These are phyloP conservation scores for Drosophila recens DNA, from an alignment of 2,888 invertebrate species.

Conservation along the genomic window DNA sequence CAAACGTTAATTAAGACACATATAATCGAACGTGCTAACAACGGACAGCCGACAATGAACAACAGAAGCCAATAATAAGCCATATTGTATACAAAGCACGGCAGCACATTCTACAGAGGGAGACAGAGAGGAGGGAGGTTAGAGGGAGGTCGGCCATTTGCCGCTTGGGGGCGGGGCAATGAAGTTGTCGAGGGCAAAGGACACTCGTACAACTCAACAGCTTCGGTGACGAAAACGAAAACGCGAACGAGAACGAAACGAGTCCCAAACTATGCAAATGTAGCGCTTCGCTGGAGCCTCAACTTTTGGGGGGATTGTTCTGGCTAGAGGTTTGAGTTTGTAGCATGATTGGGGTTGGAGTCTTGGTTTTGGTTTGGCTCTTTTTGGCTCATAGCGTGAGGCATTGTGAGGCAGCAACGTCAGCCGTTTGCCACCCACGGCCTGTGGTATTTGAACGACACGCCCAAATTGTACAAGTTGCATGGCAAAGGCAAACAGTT, in stretches of 20 bases:
- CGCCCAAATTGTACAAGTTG: slow-evolving; percentile 83
- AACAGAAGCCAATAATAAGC: slow-evolving; percentile 75
- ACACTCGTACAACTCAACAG: slow-evolving; percentile 71
- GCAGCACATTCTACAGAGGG: neutral
- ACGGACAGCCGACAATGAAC: slow-evolving; percentile 38
- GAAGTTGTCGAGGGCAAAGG: slow-evolving; percentile 78
- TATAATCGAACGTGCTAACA: slow-evolving; percentile 82
- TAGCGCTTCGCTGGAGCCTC: slow-evolving; percentile 40
- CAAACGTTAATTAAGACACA: slow-evolving; percentile 82
- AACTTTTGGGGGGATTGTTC: slow-evolving; percentile 1
- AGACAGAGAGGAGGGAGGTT: neutral
- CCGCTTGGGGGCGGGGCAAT: slow-evolving; percentile 60
- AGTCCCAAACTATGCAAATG: slow-evolving; percentile 59
- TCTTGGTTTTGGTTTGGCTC: slow-evolving; percentile 4
- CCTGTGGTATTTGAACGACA: slow-evolving; percentile 81
- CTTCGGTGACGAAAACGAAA: slow-evolving; percentile 42
- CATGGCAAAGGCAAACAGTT: slow-evolving; percentile 72
- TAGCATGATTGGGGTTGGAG: slow-evolving; percentile 8
- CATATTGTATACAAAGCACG: slow-evolving; percentile 58
- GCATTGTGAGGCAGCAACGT: slow-evolving; percentile 15
- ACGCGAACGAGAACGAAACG: slow-evolving; percentile 41
- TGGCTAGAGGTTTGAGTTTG: slow-evolving; percentile 3
- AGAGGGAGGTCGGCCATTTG: slow-evolving; percentile 26
- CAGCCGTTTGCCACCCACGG: slow-evolving; percentile 65
- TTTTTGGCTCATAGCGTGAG: slow-evolving; percentile 43